Percentiles rank a stretch among this genome's conserved stretches.
Conservation (phyloP, 2,888 invertebrate species). For the Chirona hameri region DNA sequence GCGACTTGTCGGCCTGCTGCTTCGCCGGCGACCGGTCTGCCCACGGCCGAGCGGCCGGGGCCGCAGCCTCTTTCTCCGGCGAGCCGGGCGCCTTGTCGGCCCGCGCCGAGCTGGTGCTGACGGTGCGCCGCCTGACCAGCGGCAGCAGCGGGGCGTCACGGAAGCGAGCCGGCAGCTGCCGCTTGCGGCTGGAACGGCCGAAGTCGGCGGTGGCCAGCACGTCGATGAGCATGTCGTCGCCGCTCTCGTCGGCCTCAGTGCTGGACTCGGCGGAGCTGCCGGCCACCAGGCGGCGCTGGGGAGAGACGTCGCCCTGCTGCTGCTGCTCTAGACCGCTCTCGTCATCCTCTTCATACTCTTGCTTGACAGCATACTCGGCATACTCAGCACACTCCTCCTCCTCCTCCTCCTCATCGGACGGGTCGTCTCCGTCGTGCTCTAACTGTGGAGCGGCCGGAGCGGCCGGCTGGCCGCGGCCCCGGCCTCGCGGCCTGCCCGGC, state of each 20-base stretch:
- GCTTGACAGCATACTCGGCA: no score
- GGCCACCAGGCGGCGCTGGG: not conserved
- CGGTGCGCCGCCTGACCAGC: not conserved
- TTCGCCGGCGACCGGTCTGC: not conserved
- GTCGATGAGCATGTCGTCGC: not conserved
- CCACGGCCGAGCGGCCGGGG: not conserved
- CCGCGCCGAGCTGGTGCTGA: not conserved
- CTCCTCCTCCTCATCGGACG: not conserved
- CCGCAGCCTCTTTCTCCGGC: not conserved
- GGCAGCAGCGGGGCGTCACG: not conserved
- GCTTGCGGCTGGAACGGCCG: slow-evolving; percentile 5
- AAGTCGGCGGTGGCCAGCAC: not conserved
- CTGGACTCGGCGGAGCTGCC: not conserved
- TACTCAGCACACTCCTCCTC: not conserved
- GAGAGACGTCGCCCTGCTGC: not conserved
- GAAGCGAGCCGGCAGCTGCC: slow-evolving; percentile 14
- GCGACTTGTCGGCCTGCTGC: not conserved
- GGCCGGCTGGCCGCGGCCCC: not conserved
- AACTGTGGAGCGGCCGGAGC: not conserved
- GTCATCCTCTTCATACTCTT: not conserved
- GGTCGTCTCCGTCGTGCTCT: not conserved
- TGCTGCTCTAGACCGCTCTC: no score
- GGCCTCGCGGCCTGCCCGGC: not conserved
- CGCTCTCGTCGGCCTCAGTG: not conserved
- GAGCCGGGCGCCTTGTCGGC: not conserved